Evolutionary conservation across 2,113 vertebrate species (phyloP).

Genomic region (Machaerirhynchus nigripectus): DNA sequence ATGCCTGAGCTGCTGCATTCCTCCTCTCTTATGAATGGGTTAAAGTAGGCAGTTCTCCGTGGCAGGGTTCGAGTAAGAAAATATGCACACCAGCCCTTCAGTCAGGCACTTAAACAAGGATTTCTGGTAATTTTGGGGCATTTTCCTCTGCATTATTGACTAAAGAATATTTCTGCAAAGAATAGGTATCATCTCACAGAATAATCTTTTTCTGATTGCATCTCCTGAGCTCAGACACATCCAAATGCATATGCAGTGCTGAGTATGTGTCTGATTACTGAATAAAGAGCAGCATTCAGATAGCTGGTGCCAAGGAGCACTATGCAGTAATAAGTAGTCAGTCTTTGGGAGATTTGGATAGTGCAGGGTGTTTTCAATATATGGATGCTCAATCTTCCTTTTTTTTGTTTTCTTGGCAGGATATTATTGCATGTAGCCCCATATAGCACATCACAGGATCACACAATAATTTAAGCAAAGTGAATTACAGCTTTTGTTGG

Average conservation of each 20-base stretch:
- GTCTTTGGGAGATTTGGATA: background rate
- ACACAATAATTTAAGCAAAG: background rate
- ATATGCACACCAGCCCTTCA: background rate
- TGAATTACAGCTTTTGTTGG: background rate
- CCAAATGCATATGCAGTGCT: background rate
- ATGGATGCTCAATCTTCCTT: background rate
- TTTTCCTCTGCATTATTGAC: background rate
- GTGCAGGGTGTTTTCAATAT: background rate
- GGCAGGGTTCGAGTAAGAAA: background rate
- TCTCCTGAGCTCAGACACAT: background rate
- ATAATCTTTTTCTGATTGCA: constrained; percentile 7
- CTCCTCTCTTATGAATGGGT: accelerated
- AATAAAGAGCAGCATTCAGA: constrained; percentile 2
- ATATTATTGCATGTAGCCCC: background rate
- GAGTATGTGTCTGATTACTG: background rate
- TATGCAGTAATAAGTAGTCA: background rate
- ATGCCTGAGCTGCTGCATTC: background rate
- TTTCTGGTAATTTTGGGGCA: background rate
- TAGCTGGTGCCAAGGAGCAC: background rate
- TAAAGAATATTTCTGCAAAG: background rate
- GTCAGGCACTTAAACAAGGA: background rate
- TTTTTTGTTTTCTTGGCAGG: background rate
- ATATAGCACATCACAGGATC: background rate
- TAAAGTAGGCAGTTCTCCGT: background rate
- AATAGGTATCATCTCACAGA: background rate